Percentiles rank a stretch among this genome's conserved stretches.
Evolutionary conservation across 2,888 invertebrate genomes (phyloP).

Genomic region (Dysmachus trigonus): DNA sequence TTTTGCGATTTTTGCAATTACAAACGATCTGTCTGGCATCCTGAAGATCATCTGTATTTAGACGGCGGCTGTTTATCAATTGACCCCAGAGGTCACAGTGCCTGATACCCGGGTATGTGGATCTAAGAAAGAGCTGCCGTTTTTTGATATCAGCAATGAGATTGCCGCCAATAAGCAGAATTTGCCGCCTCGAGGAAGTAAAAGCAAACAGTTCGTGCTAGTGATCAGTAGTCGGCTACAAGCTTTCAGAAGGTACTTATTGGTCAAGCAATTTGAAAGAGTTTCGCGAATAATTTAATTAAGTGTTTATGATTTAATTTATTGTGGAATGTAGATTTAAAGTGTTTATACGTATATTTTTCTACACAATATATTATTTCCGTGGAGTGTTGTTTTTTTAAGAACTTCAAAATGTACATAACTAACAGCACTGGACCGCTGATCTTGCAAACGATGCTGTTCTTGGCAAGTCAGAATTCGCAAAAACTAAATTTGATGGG

Average conservation of each 20-base stretch:
- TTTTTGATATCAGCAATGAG: neutral
- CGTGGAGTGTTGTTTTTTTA: neutral
- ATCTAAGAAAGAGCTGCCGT: neutral
- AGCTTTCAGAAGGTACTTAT: neutral
- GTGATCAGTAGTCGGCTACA: neutral
- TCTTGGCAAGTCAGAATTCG: neutral
- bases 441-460: neutral
- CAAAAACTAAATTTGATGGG: neutral
- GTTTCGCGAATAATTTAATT: neutral
- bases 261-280: neutral
- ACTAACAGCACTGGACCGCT: neutral
- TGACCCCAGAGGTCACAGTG: neutral
- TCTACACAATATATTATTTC: neutral
- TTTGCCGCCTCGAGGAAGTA: slow-evolving; percentile 3
- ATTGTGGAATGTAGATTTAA: neutral
- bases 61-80: neutral
- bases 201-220: neutral
- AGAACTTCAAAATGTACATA: neutral
- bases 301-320: neutral
- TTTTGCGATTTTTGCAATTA: neutral
- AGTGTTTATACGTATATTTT: neutral
- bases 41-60: neutral
- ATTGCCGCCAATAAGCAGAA: neutral
- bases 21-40: neutral
- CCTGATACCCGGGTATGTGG: neutral